Evolutionary conservation across 92 coral and sea anemone genomes (phyloP).

Genomic region (Pocillopora meandrina): DNA sequence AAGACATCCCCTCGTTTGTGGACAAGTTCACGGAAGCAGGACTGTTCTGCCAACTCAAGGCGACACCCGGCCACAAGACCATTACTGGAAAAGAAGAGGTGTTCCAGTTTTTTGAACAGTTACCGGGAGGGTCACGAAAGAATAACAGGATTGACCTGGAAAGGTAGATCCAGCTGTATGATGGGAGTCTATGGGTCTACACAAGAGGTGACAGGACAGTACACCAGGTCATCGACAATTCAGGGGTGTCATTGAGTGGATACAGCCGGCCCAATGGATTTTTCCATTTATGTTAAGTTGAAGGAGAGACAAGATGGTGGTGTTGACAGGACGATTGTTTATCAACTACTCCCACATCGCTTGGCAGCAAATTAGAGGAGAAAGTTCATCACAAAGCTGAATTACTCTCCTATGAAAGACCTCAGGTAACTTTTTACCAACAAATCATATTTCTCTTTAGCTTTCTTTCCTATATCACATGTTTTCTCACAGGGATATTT

Average conservation of each 20-base stretch:
- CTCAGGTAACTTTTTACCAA: too few species aligned
- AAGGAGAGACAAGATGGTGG: slow-evolving; percentile 46
- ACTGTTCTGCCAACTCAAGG: too few species aligned
- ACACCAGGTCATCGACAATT: slow-evolving; percentile 47
- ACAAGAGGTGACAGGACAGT: background rate
- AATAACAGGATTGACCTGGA: background rate
- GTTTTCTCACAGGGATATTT: too few species aligned
- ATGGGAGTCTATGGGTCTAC: too few species aligned
- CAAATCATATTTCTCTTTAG: too few species aligned
- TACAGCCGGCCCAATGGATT: slow-evolving; percentile 43
- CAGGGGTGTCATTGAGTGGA: slow-evolving; percentile 39
- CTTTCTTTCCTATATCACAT: too few species aligned
- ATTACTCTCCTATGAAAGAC: slow-evolving; percentile 25
- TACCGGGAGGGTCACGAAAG: too few species aligned
- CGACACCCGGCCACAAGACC: too few species aligned
- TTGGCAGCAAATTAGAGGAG: slow-evolving; percentile 14
- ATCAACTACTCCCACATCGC: slow-evolving; percentile 39
- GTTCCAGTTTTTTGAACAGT: too few species aligned
- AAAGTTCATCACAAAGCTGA: background rate
- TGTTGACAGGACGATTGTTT: slow-evolving; percentile 35
- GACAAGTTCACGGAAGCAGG: too few species aligned
- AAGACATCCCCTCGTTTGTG: too few species aligned
- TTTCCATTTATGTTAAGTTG: slow-evolving; percentile 30
- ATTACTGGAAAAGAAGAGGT: too few species aligned
- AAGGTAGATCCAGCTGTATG: background rate